These are phyloP conservation scores for Apis florea DNA, from an alignment of 1,140 invertebrate genomes.

Conservation along the genomic window DNA sequence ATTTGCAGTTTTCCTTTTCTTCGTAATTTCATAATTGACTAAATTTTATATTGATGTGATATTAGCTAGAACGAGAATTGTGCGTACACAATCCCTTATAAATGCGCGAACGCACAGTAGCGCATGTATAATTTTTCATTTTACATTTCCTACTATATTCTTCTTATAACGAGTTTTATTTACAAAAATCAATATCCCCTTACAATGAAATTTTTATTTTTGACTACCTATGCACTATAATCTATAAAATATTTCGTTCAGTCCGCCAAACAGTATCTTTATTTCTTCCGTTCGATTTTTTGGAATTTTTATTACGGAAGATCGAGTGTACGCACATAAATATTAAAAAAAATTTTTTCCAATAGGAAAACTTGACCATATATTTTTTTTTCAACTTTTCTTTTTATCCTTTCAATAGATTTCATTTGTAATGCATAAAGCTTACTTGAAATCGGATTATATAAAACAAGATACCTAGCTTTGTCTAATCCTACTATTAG, in stretches of 20 bases:
- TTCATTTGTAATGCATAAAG: neutral
- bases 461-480: constrained; percentile 6
- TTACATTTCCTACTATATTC: constrained; percentile 34
- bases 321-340: constrained; percentile 14
- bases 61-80: constrained; percentile 63
- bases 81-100: constrained; percentile 54
- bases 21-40: constrained; percentile 73
- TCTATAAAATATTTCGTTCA: constrained; percentile 73
- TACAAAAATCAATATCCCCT: constrained; percentile 68
- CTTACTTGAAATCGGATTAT: neutral
- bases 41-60: constrained; percentile 69
- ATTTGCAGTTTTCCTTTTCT: constrained; percentile 55
- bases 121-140: constrained; percentile 37
- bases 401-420: neutral
- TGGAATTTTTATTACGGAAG: neutral
- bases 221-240: constrained; percentile 66
- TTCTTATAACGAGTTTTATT: constrained; percentile 66
- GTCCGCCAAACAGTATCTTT: constrained; percentile 57
- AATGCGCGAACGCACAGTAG: constrained; percentile 49
- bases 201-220: constrained; percentile 64
- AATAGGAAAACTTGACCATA: neutral
- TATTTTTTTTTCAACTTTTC: constrained; percentile 1
- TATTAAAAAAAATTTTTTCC: constrained; percentile 8
- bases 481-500: neutral
- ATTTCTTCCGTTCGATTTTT: constrained; percentile 29